Base-by-base conservation (phyloP, 1,140 invertebrate species). In the Drosophila aff. region DNA sequence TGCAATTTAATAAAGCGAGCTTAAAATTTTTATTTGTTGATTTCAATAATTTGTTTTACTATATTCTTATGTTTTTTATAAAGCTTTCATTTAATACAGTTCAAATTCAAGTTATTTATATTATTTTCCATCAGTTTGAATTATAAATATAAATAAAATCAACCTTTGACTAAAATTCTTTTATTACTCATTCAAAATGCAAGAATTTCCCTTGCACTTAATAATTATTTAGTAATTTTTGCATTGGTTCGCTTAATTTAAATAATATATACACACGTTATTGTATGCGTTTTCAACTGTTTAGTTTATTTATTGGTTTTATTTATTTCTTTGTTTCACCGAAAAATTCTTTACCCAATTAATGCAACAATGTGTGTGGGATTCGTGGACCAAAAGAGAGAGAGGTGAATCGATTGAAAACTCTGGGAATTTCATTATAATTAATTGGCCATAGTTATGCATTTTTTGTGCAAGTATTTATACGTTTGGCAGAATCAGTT, bases 331-430 rank as follows among this genome's bases (percentile, higher is more conserved):
- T 55, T 55, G 21, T 23, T 40, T 38, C 9, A 16, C 9, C 2
- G 1, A 3, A n/a, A 55, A 40, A 55, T 55, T 55, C 52, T 38
- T 40, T 10, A 23, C 52, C n/a, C 38, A 57, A 57, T 57, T 40
- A 40, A 57, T 23, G 36, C 53, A 57, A 57, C 36, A 57, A 23
- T 55, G 33, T 55, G 53, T 23, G 15, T 33, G 26, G 7, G 16
- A 8, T 36, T 18, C 2, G 47, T 26, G 21, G 5, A 1, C 11
- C 23, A 23, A 49, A 50, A 26, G n/a, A 18, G 18, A 15, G 11
- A 4, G 18, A 2, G n/a, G 3, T 0, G 6, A 23, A 49, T 49
- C 15, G 13, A 49, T 55, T 10, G 33, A 16, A 23, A 55, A n/a
- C 21, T 57, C 9, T n/a, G 53, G 9, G 15, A 40, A 57, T 57